Evolutionary conservation across 2,113 vertebrate species (phyloP).

Genomic region (Melierax canorus): DNA sequence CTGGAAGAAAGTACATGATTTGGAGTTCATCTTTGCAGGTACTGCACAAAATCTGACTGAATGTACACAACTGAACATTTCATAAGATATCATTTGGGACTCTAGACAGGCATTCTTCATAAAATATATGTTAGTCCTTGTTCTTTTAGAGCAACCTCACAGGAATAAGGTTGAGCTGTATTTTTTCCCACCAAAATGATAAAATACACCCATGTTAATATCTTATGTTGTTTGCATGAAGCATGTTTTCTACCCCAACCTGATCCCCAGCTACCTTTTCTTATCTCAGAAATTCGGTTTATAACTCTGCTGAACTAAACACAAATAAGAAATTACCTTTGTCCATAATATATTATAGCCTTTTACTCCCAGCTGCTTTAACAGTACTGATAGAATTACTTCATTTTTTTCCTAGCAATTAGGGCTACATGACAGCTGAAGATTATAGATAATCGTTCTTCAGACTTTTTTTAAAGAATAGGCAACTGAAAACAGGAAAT

Average conservation of each 20-base stretch:
- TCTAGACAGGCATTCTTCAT: neutral
- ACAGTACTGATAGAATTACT: neutral
- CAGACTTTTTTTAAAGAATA: neutral
- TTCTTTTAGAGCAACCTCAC: neutral
- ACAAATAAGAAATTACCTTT: neutral
- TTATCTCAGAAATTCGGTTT: neutral
- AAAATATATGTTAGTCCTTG: neutral
- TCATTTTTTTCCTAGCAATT: neutral
- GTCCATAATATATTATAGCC: neutral
- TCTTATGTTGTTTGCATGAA: neutral
- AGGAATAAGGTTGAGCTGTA: neutral
- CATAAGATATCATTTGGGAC: neutral
- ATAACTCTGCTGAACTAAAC: neutral
- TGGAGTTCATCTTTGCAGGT: neutral
- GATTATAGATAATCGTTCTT: neutral
- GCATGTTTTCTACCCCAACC: neutral
- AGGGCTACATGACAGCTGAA: neutral
- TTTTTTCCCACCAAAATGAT: neutral
- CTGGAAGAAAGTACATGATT: neutral
- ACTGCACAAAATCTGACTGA: neutral
- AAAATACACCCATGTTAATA: neutral
- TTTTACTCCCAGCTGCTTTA: neutral
- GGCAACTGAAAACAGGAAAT: neutral
- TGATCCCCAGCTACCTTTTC: neutral
- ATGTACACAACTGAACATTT: neutral